Evolutionary conservation across 1,140 invertebrate genomes (phyloP).

Genomic region (Nylanderia fulva): DNA sequence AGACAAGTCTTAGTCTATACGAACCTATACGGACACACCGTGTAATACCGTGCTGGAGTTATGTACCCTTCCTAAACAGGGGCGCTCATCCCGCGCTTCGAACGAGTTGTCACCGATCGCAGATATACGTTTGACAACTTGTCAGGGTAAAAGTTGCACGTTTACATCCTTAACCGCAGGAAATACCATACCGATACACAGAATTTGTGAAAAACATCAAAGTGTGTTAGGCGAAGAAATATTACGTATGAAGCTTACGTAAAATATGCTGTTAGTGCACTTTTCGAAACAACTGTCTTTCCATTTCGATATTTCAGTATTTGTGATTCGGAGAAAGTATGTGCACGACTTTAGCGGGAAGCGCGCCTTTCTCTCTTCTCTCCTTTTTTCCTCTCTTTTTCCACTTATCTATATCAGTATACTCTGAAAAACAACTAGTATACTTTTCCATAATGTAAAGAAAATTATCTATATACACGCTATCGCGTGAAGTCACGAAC

Average conservation of each 20-base stretch:
- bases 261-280: neutral
- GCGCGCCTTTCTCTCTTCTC: slow-evolving; percentile 8
- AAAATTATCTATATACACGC: neutral
- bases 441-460: neutral
- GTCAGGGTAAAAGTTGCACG: no score
- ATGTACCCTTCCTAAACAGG: slow-evolving; percentile 74
- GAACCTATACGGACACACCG: slow-evolving; percentile 69
- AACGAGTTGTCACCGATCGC: slow-evolving; percentile 1
- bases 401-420: neutral
- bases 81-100: slow-evolving; percentile 69
- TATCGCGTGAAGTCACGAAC: neutral
- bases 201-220: neutral
- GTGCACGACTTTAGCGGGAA: neutral
- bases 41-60: slow-evolving; percentile 68
- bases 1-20: slow-evolving; percentile 76
- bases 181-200: no score
- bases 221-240: neutral
- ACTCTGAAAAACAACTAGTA: slow-evolving; percentile 8
- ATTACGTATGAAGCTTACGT: neutral
- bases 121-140: neutral
- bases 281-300: neutral
- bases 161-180: no score
- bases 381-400: no score
- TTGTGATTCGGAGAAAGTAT: slow-evolving; percentile 12
- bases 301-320: neutral